Conservation (phyloP, 1,140 invertebrate genomes). For the Lasaia peninsularis region DNA sequence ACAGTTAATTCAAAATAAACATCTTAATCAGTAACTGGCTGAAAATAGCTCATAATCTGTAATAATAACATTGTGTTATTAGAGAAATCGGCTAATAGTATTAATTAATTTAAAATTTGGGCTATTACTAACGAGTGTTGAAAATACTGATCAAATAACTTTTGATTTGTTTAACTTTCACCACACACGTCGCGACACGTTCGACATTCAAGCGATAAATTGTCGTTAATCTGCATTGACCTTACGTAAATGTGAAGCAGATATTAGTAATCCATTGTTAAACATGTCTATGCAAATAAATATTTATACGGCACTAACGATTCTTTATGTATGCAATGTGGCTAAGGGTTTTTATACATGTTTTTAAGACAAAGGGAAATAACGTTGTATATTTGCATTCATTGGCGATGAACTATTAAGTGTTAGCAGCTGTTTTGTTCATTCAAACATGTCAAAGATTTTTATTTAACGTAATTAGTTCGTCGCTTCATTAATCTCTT, state of each 20-base stretch:
- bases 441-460: constrained; percentile 1
- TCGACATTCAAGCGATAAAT: neutral
- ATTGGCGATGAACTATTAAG: constrained; percentile 16
- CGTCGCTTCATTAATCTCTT: neutral
- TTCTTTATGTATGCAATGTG: constrained; percentile 41
- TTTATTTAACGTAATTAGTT: neutral
- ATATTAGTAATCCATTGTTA: constrained; percentile 64
- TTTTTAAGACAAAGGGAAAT: constrained; percentile 15
- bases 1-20: too few relatives aligned
- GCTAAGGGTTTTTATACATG: constrained; percentile 24
- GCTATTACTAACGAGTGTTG: too few relatives aligned
- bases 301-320: constrained; percentile 52
- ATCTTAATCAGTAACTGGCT: too few relatives aligned
- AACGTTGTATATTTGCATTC: constrained; percentile 17
- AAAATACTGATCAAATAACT: too few relatives aligned
- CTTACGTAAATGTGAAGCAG: constrained; percentile 28
- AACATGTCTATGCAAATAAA: constrained; percentile 59
- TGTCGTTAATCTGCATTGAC: constrained; percentile 5
- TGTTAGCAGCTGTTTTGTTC: constrained; percentile 7
- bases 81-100: too few relatives aligned
- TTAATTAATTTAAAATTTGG: too few relatives aligned
- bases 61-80: too few relatives aligned
- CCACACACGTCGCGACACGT: too few relatives aligned
- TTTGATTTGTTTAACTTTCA: neutral
- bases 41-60: too few relatives aligned